Evolutionary conservation across 30 jellyfish, hydroid and myxozoan genomes (phyloP).

Genomic region (Nemopilema nomurai): DNA sequence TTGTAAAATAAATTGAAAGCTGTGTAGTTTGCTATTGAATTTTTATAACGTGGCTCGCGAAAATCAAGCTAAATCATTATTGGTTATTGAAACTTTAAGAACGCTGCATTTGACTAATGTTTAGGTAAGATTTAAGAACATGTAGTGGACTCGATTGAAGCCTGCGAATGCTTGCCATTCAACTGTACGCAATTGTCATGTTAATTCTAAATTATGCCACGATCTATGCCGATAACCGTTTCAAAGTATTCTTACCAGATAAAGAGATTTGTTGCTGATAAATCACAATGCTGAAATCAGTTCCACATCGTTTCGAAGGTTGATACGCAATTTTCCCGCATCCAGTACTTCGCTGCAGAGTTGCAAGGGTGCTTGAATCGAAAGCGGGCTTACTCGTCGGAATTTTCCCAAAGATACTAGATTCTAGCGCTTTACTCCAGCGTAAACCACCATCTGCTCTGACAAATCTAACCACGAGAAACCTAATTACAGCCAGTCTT

Average conservation of each 20-base stretch:
- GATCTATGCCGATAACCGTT: not conserved
- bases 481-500: not conserved
- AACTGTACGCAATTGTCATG: not conserved
- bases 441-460: not conserved
- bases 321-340: not conserved
- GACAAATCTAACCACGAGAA: not conserved
- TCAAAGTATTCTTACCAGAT: not conserved
- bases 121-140: not conserved
- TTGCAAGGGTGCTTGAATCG: not conserved
- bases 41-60: not conserved
- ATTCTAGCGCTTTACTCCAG: too few species aligned
- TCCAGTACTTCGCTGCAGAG: not conserved
- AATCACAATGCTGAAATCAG: not conserved
- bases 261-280: not conserved
- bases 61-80: not conserved
- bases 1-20: not conserved
- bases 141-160: not conserved
- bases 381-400: not conserved
- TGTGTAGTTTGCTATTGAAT: not conserved
- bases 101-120: not conserved
- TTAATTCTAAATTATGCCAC: not conserved
- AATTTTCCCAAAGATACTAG: not conserved
- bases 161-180: not conserved
- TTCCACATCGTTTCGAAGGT: not conserved
- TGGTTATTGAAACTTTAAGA: not conserved